phyloP scores from a whole-genome alignment of 2,113 vertebrate genomes.

The Urocynchramus pylzowi region DNA sequence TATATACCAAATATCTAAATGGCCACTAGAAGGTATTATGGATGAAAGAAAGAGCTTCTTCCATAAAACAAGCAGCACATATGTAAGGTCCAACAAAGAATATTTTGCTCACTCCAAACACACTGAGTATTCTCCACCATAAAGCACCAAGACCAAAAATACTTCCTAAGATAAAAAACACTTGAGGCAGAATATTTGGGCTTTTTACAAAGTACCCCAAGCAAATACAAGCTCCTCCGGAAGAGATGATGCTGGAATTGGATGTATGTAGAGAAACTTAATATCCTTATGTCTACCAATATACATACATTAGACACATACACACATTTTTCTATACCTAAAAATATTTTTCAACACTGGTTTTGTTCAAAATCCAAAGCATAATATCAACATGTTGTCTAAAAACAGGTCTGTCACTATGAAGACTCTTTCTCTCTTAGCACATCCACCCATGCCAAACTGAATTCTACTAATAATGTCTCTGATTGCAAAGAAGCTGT shows the following conservation, averaged over 20 bases:
- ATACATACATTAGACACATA: background rate
- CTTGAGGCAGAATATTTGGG: background rate
- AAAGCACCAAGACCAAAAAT: background rate
- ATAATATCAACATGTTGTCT: background rate
- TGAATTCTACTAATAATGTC: background rate
- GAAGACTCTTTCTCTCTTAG: background rate
- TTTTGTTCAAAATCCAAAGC: background rate
- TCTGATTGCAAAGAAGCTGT: background rate
- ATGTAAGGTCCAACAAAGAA: background rate
- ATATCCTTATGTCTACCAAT: background rate
- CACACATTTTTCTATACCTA: background rate
- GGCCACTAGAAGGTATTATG: background rate
- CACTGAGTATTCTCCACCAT: background rate
- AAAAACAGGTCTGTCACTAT: background rate
- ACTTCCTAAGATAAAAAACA: background rate
- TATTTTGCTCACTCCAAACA: background rate
- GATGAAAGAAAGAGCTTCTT: background rate
- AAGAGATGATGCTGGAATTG: background rate
- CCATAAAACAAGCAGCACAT: background rate
- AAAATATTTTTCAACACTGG: background rate
- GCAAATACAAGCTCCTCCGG: background rate
- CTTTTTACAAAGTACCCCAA: background rate
- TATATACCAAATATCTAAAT: background rate
- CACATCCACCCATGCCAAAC: background rate
- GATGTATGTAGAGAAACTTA: background rate